phyloP scores from a whole-genome alignment of 2,888 invertebrate genomes.

The Ametastegia equiseti region DNA sequence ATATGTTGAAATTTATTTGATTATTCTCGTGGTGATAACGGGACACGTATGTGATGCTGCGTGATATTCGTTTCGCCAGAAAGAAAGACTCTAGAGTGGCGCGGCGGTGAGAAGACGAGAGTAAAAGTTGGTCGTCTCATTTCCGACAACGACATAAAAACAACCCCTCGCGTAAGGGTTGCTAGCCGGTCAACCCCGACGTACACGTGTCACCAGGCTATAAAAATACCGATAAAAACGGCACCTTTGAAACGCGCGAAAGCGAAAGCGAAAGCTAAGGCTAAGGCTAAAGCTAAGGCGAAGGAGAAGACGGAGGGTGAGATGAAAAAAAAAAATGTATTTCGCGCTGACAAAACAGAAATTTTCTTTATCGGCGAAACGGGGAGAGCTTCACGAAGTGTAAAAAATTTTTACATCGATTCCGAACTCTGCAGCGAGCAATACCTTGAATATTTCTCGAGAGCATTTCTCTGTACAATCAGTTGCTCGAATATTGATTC shows the following conservation, averaged over 20 bases:
- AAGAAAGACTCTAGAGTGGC: not conserved
- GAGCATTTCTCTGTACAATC: not conserved
- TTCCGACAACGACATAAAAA: constrained; percentile 42
- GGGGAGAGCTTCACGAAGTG: constrained; percentile 4
- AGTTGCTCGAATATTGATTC: constrained; percentile 15
- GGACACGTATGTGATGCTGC: not conserved
- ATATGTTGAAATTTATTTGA: not conserved
- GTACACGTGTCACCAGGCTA: constrained; percentile 44
- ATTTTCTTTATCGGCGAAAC: constrained; percentile 33
- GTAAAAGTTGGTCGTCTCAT: constrained; percentile 45
- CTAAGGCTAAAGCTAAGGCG: not conserved
- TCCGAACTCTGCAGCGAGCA: not conserved
- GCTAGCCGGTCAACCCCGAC: constrained; percentile 42
- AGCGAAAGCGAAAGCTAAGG: not conserved
- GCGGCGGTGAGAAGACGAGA: constrained; percentile 41
- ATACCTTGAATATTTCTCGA: not conserved
- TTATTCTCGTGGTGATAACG: not conserved
- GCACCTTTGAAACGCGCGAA: constrained; percentile 31
- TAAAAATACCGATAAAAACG: constrained; percentile 45
- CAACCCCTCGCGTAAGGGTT: constrained; percentile 40
- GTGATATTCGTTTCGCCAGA: not conserved
- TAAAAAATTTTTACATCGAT: constrained; percentile 5
- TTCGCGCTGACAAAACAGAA: constrained; percentile 39
- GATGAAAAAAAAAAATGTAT: constrained; percentile 9
- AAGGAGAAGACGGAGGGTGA: not conserved